These are phyloP conservation scores for Chelonus formosanus DNA, from an alignment of 2,888 invertebrate species.

Conservation along the genomic window DNA sequence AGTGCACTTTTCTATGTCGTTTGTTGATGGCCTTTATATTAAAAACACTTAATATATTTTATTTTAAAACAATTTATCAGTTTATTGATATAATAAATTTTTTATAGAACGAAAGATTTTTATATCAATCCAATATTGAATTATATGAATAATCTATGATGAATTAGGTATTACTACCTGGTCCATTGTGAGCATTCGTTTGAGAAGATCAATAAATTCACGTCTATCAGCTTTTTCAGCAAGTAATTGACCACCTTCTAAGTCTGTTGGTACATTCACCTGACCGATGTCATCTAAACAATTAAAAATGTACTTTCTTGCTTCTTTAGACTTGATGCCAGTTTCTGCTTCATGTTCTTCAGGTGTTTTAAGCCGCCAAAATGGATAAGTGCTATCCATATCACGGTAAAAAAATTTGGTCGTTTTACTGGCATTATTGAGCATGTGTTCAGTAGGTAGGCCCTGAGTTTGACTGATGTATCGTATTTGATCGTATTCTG, in stretches of 20 bases:
- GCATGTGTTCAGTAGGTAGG: conserved; percentile 97
- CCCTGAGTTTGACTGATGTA: conserved; percentile 98
- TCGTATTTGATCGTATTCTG: conserved; percentile 98
- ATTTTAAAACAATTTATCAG: too few relatives aligned
- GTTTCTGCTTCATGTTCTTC: conserved; percentile 99
- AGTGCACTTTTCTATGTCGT: too few relatives aligned
- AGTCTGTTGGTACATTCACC: conserved; percentile 95
- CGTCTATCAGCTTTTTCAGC: conserved; percentile 97
- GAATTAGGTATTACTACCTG: conserved; percentile 74
- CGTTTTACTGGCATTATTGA: conserved; percentile 96
- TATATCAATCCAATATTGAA: not conserved
- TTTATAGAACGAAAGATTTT: too few relatives aligned
- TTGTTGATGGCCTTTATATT: too few relatives aligned
- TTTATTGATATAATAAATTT: too few relatives aligned
- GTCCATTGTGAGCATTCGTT: conserved; percentile 98
- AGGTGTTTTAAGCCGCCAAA: conserved; percentile 90
- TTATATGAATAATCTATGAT: conserved; percentile 34
- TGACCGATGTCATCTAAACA: conserved; percentile 98
- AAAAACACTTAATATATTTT: too few relatives aligned
- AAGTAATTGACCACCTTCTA: conserved; percentile 94
- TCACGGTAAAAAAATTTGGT: conserved; percentile 98
- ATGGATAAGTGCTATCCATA: conserved; percentile 89
- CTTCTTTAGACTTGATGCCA: conserved; percentile 98
- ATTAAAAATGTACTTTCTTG: conserved; percentile 99
- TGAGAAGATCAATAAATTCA: conserved; percentile 97